Evolutionary conservation across 2,113 vertebrate species (phyloP).

Genomic region (Bubo bubo): DNA sequence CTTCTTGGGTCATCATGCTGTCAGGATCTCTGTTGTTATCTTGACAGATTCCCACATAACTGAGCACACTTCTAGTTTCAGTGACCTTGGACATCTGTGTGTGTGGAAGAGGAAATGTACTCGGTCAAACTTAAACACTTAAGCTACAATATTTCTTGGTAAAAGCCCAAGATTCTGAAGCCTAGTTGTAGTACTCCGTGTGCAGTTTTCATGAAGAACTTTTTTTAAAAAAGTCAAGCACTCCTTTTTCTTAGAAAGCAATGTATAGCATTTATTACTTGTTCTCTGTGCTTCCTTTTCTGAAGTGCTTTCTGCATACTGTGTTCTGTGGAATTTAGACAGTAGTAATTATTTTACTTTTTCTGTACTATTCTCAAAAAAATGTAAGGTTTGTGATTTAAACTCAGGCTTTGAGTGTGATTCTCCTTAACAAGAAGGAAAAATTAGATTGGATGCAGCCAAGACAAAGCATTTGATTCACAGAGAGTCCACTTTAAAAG

Average conservation of each 20-base stretch:
- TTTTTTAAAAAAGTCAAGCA: neutral
- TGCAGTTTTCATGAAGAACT: neutral
- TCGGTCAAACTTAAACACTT: neutral
- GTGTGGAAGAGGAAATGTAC: neutral
- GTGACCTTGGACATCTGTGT: neutral
- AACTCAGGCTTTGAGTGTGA: neutral
- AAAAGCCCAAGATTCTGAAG: neutral
- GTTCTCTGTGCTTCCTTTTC: neutral
- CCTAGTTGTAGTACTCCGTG: neutral
- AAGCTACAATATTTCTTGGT: neutral
- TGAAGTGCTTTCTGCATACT: neutral
- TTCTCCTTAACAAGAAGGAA: neutral
- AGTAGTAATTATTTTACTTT: neutral
- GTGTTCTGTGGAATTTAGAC: neutral
- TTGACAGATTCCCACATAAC: neutral
- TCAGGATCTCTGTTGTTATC: neutral
- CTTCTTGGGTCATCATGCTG: neutral
- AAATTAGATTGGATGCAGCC: neutral
- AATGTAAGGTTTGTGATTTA: neutral
- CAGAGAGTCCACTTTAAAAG: neutral
- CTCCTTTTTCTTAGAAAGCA: neutral
- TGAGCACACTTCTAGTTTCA: neutral
- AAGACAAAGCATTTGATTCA: neutral
- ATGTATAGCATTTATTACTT: neutral
- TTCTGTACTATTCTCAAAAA: neutral